Base-by-base conservation (phyloP, 2,113 vertebrate genomes). In the Philantomba maxwellii region DNA sequence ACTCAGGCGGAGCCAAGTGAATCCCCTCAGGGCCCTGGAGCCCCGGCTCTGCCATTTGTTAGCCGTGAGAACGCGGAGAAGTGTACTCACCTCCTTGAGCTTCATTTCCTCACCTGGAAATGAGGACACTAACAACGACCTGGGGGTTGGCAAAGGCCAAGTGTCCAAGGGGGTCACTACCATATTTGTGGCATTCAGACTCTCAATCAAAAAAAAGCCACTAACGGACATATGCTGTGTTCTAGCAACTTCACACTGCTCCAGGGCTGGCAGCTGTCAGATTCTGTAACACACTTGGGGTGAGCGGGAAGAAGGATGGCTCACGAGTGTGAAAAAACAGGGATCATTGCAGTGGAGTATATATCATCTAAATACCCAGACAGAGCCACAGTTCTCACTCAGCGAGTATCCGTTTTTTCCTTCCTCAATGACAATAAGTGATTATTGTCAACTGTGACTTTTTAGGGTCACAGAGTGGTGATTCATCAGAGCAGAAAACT, bases 261-360 rank as follows among this genome's bases (percentile, higher is more conserved):
- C 10, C 21, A n/a, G 83, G 80, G 87, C n/a, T 91, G 89, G 80
- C 89, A 91, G 94, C 78, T 94, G 89, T 93, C 89, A 89, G 75
- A 77, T 53, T 95, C 53, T 62, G 26, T 81, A 51, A 94, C 55
- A 75, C 9, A 25, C 60, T 90, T 84, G 43, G 49, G 36, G 85
- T 64, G 75, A 95, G 49, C 36, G 39, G 62, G 88, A 95, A 66
- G 78, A 91, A 83, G 57, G 3, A 57, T 94, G 84, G 47, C 86
- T 91, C 86, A 87, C 55, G 93, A 91, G 70, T 81, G 70, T 77
- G 84, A 39, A 87, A 91, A 96, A 58, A 21, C 30, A 55, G 62
- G 6, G n/a, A 78, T 92, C 45, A 10, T n/a, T 77, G 70, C 2
- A 11, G 45, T 26, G 43, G 47, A 91, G 64, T 14, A 87, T 6